Percentiles rank a stretch among this genome's conserved stretches.
phyloP scores from a whole-genome alignment of 2,797 vertebrate species.

The Channa striata region DNA sequence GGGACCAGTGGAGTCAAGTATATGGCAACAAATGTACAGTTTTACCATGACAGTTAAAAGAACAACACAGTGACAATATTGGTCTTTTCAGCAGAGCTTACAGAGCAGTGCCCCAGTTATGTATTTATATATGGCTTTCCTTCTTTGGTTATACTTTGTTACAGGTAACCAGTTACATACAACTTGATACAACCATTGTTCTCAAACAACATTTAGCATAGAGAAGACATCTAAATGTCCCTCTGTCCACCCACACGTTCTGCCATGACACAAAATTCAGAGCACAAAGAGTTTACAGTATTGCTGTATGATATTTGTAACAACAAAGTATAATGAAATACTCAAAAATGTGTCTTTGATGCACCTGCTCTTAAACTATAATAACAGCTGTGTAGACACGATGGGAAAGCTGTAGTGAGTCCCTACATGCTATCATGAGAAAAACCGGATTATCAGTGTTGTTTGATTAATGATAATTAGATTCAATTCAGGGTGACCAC shows the following conservation, averaged over 20 bases:
- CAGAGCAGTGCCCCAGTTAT: conserved; percentile 35
- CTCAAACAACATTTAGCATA: conserved; percentile 32
- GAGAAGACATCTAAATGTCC: conserved; percentile 35
- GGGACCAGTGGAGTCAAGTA: conserved; percentile 12
- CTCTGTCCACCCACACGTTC: conserved; percentile 23
- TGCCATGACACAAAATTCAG: conserved; percentile 17
- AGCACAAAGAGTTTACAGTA: conserved; percentile 82
- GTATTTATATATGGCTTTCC: conserved; percentile 80
- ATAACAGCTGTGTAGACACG: conserved; percentile 37
- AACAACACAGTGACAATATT: conserved; percentile 40
- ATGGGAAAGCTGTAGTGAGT: conserved; percentile 26
- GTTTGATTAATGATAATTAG: conserved; percentile 62
- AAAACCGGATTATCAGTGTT: conserved; percentile 76
- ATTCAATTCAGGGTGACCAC: conserved; percentile 40
- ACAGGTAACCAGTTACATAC: conserved; percentile 42
- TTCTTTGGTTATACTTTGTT: conserved; percentile 77
- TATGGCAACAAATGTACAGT: conserved; percentile 5
- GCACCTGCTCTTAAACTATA: conserved; percentile 69
- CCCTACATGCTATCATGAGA: conserved; percentile 71
- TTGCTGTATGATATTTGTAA: conserved; percentile 84
- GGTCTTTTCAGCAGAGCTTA: conserved; percentile 44
- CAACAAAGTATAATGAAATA: conserved; percentile 77
- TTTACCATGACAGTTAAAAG: conserved; percentile 14
- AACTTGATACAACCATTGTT: conserved; percentile 39
- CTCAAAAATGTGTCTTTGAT: conserved; percentile 89